A percentile compares a stretch with the other conserved stretches of the same genome.
These are phyloP conservation scores for Pedicia rivosa DNA, from an alignment of 2,888 invertebrate genomes.

Conservation along the genomic window DNA sequence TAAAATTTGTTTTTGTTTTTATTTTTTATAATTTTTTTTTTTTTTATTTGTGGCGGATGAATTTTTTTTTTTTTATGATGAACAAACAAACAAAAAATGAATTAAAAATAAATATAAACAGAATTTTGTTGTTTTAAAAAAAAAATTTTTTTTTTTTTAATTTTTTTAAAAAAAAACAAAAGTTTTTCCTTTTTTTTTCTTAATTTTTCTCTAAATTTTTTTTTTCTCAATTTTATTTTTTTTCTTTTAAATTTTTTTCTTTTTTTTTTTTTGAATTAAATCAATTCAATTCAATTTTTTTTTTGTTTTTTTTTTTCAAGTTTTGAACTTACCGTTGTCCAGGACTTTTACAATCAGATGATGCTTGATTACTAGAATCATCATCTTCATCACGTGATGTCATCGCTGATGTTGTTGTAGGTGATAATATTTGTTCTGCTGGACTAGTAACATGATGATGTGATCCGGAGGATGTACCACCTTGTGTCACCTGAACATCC, in stretches of 20 bases:
- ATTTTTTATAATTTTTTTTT: neutral
- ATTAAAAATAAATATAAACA: no score
- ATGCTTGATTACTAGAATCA: constrained; percentile 50
- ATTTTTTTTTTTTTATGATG: neutral
- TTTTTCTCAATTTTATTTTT: no score
- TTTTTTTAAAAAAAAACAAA: neutral
- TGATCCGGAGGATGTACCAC: constrained; percentile 6
- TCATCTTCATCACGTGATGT: constrained; percentile 58
- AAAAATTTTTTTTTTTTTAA: no score
- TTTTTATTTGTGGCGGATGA: neutral
- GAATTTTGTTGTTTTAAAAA: no score
- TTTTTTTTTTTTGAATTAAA: neutral
- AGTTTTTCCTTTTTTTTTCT: no score
- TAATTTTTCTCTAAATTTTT: no score
- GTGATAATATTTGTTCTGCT: constrained; percentile 13
- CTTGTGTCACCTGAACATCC: constrained; percentile 8
- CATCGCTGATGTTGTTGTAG: constrained; percentile 35
- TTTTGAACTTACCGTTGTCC: constrained; percentile 40
- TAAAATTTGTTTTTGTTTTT: neutral
- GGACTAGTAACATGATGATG: constrained; percentile 12
- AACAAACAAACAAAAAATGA: neutral
- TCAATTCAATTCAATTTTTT: neutral
- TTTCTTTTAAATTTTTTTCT: neutral
- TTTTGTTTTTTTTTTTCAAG: no score
- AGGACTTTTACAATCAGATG: constrained; percentile 52